Evolutionary conservation across 2,888 invertebrate species (phyloP).

Genomic region (Rugalucina vietnamica): DNA sequence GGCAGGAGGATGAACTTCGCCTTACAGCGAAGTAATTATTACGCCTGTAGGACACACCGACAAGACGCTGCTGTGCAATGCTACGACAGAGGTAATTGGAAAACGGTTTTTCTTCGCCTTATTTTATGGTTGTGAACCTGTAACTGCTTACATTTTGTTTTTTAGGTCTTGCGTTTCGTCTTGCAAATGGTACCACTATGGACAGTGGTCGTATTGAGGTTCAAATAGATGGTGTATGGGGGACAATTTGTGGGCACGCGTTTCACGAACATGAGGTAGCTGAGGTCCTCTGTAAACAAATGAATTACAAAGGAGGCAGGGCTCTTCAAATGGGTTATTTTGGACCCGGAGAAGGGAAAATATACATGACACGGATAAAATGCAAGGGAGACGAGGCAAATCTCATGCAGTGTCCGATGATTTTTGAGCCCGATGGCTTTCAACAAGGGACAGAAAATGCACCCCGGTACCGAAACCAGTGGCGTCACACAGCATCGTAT

Average conservation of each 20-base stretch:
- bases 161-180: constrained; percentile 48
- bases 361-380: constrained; percentile 74
- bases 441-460: not conserved
- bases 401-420: constrained; percentile 70
- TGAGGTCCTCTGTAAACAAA: constrained; percentile 84
- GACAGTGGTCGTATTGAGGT: constrained; percentile 86
- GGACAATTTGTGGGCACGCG: constrained; percentile 89
- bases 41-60: constrained; percentile 65
- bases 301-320: constrained; percentile 72
- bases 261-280: constrained; percentile 89
- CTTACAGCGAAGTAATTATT: constrained; percentile 55
- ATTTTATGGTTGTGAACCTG: not conserved
- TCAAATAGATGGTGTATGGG: constrained; percentile 88
- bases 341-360: constrained; percentile 71
- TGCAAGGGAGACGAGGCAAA: constrained; percentile 71
- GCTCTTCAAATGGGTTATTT: constrained; percentile 58
- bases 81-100: constrained; percentile 65
- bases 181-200: constrained; percentile 49
- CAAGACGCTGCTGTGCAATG: constrained; percentile 72
- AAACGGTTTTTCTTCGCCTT: not conserved
- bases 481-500: constrained; percentile 5
- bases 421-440: constrained; percentile 12
- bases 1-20: constrained; percentile 49
- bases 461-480: not conserved
- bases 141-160: not conserved